These are phyloP conservation scores for Amiota communis DNA, from an alignment of 2,888 invertebrate species.

Conservation along the genomic window DNA sequence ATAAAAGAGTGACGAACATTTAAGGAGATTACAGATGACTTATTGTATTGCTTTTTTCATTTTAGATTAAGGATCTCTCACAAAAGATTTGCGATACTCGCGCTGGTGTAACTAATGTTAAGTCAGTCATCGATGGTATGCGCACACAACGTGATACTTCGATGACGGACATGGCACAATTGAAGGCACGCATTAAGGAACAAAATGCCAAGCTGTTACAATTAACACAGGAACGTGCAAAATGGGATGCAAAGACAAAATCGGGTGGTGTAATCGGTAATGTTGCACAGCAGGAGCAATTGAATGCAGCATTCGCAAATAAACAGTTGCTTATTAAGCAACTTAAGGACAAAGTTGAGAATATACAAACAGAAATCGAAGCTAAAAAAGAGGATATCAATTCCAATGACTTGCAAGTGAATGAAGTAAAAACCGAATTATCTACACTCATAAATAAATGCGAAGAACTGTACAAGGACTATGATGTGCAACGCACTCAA, in stretches of 20 bases:
- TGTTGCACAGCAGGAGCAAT: conserved; percentile 75
- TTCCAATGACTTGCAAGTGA: conserved; percentile 83
- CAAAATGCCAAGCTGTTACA: conserved; percentile 86
- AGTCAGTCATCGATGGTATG: conserved; percentile 98
- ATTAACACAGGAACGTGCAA: conserved; percentile 87
- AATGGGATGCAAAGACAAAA: conserved; percentile 81
- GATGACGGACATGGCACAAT: conserved; percentile 87
- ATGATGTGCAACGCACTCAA: conserved; percentile 79
- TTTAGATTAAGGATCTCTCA: conserved; percentile 83
- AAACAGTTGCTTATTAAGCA: conserved; percentile 81
- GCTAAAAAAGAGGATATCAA: conserved; percentile 87
- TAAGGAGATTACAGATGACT: not conserved
- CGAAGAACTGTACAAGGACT: conserved; percentile 78
- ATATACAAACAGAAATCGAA: conserved; percentile 85
- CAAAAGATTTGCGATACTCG: conserved; percentile 87
- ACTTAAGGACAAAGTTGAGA: conserved; percentile 81
- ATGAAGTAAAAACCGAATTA: conserved; percentile 82
- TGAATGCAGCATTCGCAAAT: conserved; percentile 78
- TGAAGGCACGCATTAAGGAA: conserved; percentile 88
- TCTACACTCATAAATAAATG: conserved; percentile 80
- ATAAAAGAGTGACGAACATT: not conserved
- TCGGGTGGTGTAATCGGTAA: conserved; percentile 69
- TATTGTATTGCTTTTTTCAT: conserved; percentile 42
- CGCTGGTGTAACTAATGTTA: conserved; percentile 90
- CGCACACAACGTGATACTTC: conserved; percentile 91